Base-by-base conservation (phyloP, 2,888 invertebrate species). In the Drosophila pseudotakahashii region DNA sequence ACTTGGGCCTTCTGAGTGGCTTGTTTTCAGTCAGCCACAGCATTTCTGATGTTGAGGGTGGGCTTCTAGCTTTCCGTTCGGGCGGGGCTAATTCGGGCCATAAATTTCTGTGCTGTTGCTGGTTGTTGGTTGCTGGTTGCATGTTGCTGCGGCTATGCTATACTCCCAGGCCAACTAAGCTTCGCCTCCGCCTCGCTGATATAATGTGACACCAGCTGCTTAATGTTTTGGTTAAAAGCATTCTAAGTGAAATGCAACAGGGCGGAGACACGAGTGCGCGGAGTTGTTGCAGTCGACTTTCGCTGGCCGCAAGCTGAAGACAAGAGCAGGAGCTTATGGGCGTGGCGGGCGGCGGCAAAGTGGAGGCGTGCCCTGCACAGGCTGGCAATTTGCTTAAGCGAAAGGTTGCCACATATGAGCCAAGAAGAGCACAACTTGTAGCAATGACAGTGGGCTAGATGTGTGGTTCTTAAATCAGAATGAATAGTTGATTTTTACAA, bases 211-310 rank as follows among this genome's bases (percentile, higher is more conserved):
- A 87, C 87, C 82, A 87, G 82, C 82, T 83, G 82, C 81, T 87
- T 87, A 87, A 84, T 87, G 87, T 87, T 87, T 87, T 87, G 82
- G 87, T 87, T 83, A 87, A 83, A 83, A 83, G 82, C 82, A 79
- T 83, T 83, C 87, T 87, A 83, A 87, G 82, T 83, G 81, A 87
- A 87, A 81, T 87, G 84, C 81, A 79, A 68, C 74, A 67, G 58
- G 64, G 58, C 64, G 63, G 68, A 50, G 55, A 55, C 55, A 42
- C 54, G 41, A 36, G 26, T 26, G 26, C 42, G 23, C 48, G n/a
- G 39, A 53, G 36, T 48, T 54, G 51, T 51, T 66, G 64, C 64
- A 66, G 37, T 45, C 47, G 62, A 63, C 62, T 61, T 61, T 62
- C 61, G 45, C 62, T 61, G 44, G 42, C 64, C 50, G 37, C 44